Conservation (phyloP, 2,113 vertebrate species). For the Geococcyx californianus region DNA sequence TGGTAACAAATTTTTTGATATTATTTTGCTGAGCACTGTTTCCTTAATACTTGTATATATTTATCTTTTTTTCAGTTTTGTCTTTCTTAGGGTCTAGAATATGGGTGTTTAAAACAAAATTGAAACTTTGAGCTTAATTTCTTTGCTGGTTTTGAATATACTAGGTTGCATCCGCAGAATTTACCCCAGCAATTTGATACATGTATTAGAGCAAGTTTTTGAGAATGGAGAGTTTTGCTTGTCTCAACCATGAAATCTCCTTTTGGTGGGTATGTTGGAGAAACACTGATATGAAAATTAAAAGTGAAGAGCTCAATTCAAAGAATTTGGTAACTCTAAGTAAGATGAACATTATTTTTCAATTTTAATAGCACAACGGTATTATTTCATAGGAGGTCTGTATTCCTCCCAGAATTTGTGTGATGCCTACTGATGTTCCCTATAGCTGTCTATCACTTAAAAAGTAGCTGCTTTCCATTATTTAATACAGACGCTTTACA, state of each 20-base stretch:
- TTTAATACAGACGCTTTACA: not conserved
- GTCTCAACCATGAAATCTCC: not conserved
- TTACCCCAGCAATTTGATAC: not conserved
- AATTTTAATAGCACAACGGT: not conserved
- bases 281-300: not conserved
- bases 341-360: not conserved
- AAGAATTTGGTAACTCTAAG: not conserved
- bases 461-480: not conserved
- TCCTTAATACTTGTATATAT: not conserved
- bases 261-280: not conserved
- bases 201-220: not conserved
- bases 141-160: not conserved
- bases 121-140: not conserved
- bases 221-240: not conserved
- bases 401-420: not conserved
- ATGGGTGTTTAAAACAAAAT: not conserved
- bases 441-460: not conserved
- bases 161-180: not conserved
- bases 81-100: not conserved
- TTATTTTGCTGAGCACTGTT: not conserved
- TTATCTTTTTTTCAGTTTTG: not conserved
- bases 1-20: not conserved
- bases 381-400: not conserved
- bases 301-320: not conserved
- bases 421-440: not conserved